phyloP scores from a whole-genome alignment of 1,140 invertebrate species.

The Leptonema lineaticorne region DNA sequence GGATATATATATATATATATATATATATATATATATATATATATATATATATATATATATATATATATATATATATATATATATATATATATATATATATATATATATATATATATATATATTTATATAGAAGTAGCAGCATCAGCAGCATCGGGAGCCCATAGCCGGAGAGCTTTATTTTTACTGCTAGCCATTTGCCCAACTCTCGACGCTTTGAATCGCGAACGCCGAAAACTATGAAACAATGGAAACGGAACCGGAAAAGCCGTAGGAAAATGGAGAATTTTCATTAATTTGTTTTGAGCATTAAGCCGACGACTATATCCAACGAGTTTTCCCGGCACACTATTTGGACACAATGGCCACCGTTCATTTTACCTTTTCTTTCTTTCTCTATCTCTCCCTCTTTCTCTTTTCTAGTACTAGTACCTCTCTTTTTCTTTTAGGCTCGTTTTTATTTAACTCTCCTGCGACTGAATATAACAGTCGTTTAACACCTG shows the following conservation, averaged over 20 bases:
- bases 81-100: no score
- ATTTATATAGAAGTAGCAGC: not conserved
- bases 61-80: no score
- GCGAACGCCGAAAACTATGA: slow-evolving; percentile 33
- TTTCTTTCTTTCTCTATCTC: not conserved
- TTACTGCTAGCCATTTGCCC: slow-evolving; percentile 30
- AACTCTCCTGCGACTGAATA: no score
- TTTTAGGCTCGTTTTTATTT: not conserved
- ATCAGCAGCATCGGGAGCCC: not conserved
- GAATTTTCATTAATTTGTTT: slow-evolving; percentile 32
- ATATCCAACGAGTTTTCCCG: no score
- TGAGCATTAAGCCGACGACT: slow-evolving; percentile 4
- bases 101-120: no score
- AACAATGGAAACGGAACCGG: slow-evolving; percentile 26
- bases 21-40: no score
- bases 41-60: no score
- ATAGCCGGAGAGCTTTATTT: slow-evolving; percentile 29
- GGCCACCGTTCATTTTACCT: not conserved
- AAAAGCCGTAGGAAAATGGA: slow-evolving; percentile 15
- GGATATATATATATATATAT: no score
- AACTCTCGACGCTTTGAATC: slow-evolving; percentile 16
- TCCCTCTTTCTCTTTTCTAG: not conserved
- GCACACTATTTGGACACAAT: no score
- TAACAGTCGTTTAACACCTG: no score
- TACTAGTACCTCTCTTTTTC: not conserved